Conservation (phyloP, 1,140 invertebrate genomes). For the Sinella curviseta region DNA sequence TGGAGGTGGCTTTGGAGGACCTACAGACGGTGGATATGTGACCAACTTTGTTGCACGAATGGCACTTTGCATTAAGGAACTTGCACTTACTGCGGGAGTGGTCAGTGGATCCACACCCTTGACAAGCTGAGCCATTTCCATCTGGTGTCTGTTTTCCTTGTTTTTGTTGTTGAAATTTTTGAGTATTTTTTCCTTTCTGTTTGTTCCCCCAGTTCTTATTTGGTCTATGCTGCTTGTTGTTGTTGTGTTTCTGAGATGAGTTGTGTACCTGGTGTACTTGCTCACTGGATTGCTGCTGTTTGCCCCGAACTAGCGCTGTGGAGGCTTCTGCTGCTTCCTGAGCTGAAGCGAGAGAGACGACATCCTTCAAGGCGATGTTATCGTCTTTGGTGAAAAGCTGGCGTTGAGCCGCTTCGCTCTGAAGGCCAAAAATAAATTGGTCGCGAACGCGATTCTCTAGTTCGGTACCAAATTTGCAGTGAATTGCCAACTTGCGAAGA, state of each 20-base stretch:
- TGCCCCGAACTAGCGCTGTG: neutral
- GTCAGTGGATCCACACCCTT: neutral
- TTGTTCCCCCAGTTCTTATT: no score
- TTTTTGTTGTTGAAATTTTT: neutral
- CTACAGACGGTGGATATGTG: no score
- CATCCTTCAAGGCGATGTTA: no score
- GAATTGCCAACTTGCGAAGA: neutral
- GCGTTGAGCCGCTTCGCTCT: neutral
- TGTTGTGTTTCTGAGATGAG: no score
- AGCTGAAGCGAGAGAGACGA: no score
- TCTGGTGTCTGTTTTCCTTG: neutral
- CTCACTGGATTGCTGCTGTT: neutral
- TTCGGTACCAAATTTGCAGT: neutral
- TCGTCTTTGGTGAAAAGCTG: no score
- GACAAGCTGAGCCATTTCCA: no score
- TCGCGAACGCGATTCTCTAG: no score
- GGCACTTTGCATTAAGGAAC: neutral
- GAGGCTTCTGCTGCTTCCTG: neutral
- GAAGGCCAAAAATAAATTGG: no score
- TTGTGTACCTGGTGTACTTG: neutral
- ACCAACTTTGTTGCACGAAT: neutral
- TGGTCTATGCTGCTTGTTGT: no score
- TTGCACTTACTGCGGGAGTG: no score
- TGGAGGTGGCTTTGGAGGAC: no score
- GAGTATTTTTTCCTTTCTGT: neutral